Conservation (phyloP, 2,888 invertebrate genomes). For the Steinernema hermaphroditum region DNA sequence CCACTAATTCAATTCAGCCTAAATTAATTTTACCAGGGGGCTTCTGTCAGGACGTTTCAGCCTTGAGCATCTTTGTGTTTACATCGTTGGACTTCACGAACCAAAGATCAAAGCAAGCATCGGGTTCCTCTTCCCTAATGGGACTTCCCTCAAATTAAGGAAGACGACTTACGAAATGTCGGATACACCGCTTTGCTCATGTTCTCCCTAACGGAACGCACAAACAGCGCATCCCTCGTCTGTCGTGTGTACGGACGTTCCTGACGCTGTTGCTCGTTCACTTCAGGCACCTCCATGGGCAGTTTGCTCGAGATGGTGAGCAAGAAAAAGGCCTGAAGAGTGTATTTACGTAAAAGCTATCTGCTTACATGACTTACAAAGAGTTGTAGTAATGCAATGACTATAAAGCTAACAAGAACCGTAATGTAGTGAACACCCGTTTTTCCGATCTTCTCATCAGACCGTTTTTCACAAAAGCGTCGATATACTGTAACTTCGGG, state of each 20-base stretch:
- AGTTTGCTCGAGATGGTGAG: conserved; percentile 5
- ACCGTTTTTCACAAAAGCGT: not conserved
- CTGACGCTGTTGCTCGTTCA: not conserved
- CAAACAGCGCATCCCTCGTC: not conserved
- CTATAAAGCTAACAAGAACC: conserved; percentile 21
- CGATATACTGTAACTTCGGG: conserved; percentile 8
- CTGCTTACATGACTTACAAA: not conserved
- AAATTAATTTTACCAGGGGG: no score
- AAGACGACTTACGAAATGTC: not conserved
- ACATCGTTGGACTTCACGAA: no score
- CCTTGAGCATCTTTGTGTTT: no score
- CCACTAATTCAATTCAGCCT: no score
- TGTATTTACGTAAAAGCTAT: not conserved
- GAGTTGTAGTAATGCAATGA: not conserved
- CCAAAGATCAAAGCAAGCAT: no score
- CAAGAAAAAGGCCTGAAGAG: conserved; percentile 25
- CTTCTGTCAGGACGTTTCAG: no score
- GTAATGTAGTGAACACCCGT: conserved; percentile 29
- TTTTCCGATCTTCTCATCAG: conserved; percentile 6
- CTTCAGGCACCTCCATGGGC: conserved; percentile 2
- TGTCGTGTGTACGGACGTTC: not conserved
- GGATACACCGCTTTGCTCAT: conserved; percentile 21
- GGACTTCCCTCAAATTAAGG: no score
- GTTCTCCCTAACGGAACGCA: conserved; percentile 1
- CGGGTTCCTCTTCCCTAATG: no score